phyloP scores from a whole-genome alignment of 2,113 vertebrate genomes.

The Crotalus viridis region DNA sequence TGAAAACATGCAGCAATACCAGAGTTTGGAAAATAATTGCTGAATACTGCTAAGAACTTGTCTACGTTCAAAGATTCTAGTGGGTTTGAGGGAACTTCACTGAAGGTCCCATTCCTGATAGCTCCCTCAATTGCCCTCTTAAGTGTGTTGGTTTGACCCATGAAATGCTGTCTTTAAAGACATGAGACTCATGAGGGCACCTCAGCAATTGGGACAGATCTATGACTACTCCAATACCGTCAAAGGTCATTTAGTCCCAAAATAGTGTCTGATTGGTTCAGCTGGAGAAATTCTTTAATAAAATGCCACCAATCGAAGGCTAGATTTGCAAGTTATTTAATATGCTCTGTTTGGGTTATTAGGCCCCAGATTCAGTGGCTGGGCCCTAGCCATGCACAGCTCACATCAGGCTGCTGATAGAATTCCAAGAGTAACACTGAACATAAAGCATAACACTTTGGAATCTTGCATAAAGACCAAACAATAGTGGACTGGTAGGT shows the following conservation, averaged over 20 bases:
- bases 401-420: background rate
- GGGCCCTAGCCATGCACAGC: background rate
- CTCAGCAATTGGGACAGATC: background rate
- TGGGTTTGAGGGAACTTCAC: background rate
- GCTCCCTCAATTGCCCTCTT: background rate
- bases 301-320: background rate
- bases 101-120: no score
- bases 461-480: background rate
- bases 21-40: background rate
- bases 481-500: background rate
- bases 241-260: background rate
- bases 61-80: background rate
- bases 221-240: background rate
- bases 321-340: background rate
- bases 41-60: background rate
- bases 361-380: background rate
- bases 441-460: background rate
- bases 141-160: background rate
- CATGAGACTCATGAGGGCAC: background rate
- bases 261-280: background rate
- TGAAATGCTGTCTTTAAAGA: background rate
- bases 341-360: background rate
- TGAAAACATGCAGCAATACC: background rate
- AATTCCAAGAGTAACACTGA: background rate
- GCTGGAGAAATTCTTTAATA: background rate